These are phyloP conservation scores for Exephanes ischioxanthus DNA, from an alignment of 2,888 invertebrate genomes.

Conservation along the genomic window DNA sequence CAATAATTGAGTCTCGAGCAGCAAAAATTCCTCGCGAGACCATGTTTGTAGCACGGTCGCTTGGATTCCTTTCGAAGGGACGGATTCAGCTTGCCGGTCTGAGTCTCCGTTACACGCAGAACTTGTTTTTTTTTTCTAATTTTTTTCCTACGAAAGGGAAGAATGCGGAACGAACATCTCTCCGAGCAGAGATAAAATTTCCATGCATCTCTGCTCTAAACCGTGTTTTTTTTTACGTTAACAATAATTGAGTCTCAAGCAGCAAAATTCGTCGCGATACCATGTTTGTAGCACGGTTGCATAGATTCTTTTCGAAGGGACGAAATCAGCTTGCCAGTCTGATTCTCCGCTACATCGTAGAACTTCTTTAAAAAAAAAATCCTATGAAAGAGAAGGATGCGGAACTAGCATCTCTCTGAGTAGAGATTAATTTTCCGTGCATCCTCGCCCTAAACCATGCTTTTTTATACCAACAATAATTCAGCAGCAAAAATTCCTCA, in stretches of 20 bases:
- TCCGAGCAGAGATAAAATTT: background rate
- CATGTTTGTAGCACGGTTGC: constrained; percentile 31
- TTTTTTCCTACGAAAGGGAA: background rate
- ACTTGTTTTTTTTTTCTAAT: background rate
- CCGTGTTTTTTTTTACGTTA: constrained; percentile 8
- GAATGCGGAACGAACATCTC: constrained; percentile 46
- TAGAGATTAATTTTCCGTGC: constrained; percentile 32
- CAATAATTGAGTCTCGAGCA: background rate
- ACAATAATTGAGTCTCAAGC: background rate
- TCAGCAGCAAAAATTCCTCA: constrained; percentile 25
- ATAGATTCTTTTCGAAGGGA: constrained; percentile 1
- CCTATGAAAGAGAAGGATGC: no score
- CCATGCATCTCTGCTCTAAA: background rate
- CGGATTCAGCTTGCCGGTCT: constrained; percentile 42
- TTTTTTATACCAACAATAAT: constrained; percentile 24
- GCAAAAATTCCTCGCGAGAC: no score
- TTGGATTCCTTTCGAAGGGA: background rate
- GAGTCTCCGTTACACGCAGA: background rate
- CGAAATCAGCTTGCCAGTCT: constrained; percentile 45
- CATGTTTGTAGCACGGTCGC: constrained; percentile 31
- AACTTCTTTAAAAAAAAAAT: background rate
- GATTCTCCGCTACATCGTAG: constrained; percentile 16
- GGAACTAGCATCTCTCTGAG: background rate
- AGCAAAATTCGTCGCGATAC: no score
- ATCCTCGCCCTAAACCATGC: background rate